Conservation (phyloP, 1,140 invertebrate genomes). For the Drosophila pseudoananassae region DNA sequence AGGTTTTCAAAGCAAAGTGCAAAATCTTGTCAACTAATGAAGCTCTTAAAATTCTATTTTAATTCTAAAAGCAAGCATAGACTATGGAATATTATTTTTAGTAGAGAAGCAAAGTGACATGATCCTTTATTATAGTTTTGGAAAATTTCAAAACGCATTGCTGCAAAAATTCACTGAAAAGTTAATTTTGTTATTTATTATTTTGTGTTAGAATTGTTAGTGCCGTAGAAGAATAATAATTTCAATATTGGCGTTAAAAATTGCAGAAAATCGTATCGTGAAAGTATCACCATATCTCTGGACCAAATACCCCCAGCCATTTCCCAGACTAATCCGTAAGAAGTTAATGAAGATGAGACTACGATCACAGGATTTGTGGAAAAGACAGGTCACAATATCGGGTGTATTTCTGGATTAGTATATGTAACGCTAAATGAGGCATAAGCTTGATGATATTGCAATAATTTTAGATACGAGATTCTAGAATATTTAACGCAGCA, state of each 20-base stretch:
- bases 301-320: conserved; percentile 9
- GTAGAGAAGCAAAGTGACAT: neutral
- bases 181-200: conserved; percentile 19
- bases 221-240: conserved; percentile 23
- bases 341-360: neutral
- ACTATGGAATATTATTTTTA: too few relatives aligned
- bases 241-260: conserved; percentile 71
- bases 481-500: conserved; percentile 79
- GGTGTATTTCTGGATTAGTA: conserved; percentile 4
- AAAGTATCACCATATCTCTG: conserved; percentile 58
- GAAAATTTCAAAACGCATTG: conserved; percentile 23
- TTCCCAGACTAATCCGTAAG: neutral
- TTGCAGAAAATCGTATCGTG: conserved; percentile 83
- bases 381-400: conserved; percentile 8
- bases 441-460: conserved; percentile 49
- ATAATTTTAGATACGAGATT: conserved; percentile 79
- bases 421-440: conserved; percentile 5
- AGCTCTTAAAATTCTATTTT: neutral
- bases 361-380: conserved; percentile 26
- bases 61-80: conserved; percentile 1
- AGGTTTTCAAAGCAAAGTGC: neutral
- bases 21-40: neutral
- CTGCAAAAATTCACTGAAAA: conserved; percentile 24
- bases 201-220: conserved; percentile 24
- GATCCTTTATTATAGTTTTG: neutral